Conservation (phyloP, 2,888 invertebrate species). For the Carterocephalus palaemon region DNA sequence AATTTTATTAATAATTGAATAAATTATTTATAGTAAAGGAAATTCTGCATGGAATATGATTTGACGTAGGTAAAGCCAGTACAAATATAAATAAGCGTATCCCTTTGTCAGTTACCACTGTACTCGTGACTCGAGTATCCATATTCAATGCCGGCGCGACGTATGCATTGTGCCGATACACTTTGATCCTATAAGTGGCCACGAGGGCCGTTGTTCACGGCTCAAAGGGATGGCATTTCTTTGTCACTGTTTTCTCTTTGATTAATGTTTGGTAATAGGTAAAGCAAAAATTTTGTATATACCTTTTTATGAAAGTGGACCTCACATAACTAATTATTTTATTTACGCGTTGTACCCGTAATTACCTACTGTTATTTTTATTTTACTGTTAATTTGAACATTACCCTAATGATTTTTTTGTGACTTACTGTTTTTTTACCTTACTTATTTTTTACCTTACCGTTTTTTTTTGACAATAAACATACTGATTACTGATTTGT, state of each 20-base stretch:
- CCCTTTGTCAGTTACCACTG: constrained; percentile 2
- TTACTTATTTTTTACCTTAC: no score
- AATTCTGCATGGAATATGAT: no score
- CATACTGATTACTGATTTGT: no score
- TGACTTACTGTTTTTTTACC: no score
- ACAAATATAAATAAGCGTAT: neutral
- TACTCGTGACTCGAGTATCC: constrained; percentile 25
- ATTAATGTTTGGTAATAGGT: constrained; percentile 7
- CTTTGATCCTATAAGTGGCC: constrained; percentile 34
- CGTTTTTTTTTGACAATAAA: no score
- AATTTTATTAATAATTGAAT: no score
- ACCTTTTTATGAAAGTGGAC: neutral
- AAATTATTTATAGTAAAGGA: no score
- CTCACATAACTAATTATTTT: neutral
- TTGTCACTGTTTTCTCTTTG: constrained; percentile 17
- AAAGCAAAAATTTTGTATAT: no score
- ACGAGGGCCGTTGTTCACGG: constrained; percentile 28
- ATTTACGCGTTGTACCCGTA: neutral
- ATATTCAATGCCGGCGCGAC: constrained; percentile 29
- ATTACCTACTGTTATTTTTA: no score
- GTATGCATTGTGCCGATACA: constrained; percentile 27
- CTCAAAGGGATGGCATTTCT: constrained; percentile 19
- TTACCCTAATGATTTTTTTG: no score
- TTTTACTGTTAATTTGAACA: no score
- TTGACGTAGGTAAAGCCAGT: neutral